Base-by-base conservation (phyloP, 2,888 invertebrate species). In the Mechanitis mazaeus region DNA sequence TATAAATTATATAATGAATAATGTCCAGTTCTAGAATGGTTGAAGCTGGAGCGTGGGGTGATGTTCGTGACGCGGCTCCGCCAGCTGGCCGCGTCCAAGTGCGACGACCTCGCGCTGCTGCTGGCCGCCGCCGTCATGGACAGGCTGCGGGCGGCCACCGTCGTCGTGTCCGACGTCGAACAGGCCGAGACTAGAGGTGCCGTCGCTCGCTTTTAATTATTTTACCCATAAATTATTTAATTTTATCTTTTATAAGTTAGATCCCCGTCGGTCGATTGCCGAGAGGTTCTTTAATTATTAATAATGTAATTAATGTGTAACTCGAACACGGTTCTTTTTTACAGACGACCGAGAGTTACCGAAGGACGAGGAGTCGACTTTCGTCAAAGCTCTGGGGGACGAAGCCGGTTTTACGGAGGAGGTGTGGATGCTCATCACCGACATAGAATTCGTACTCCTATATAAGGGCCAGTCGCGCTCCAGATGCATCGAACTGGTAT, bases 31-130 rank as follows among this genome's bases (percentile, higher is more conserved):
- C 59, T 90, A 85, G 88, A 88, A 81, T 93, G 93, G 88, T 91
- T 93, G 77, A 90, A 86, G 69, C 87, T 91, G 71, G 93, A 94
- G 82, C 91, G 91, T 64, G 92, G 91, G 55, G 86, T 91, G 69
- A 84, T 93, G 76, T 87, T 93, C 74, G 87, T 91, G 75, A 90
- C 91, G 80, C 89, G 93, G 68, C 84, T 94, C 68, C 92, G 92
- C 63, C 92, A 92, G 79, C 87, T 93, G 69, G 91, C 92, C 71
- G 87, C 92, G 72, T 90, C 92, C 63, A 91, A 91, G 69, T 91
- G 92, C 84, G 91, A 91, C 79, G 93, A 93, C 77, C 82, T 93
- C 66, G 93, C 93, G 68, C 83, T 92, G 61, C 78, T 87, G 65
- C 91, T 94, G 64, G 90, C 91, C 45, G 78, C 90, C 61, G 91